phyloP scores from a whole-genome alignment of 53 echinoderm and acorn worm species.

The Paelopatides confundens region DNA sequence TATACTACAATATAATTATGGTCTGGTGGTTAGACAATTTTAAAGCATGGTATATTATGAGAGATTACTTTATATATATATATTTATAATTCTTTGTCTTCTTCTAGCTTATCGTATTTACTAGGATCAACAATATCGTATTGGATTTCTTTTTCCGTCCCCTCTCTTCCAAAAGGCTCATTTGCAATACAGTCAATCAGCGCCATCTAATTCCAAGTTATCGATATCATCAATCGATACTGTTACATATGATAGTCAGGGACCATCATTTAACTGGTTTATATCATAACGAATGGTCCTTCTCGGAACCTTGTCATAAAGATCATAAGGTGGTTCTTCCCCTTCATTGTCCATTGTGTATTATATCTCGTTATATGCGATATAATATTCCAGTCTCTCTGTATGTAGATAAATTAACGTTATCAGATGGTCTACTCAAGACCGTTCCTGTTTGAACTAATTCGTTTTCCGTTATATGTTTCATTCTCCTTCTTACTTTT shows the following conservation, averaged over 20 bases:
- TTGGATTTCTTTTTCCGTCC: not conserved
- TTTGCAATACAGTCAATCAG: not conserved
- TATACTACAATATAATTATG: too few relatives aligned
- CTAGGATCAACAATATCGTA: not conserved
- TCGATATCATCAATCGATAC: not conserved
- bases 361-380: not conserved
- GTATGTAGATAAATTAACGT: too few relatives aligned
- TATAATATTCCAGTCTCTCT: not conserved
- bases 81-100: too few relatives aligned
- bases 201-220: not conserved
- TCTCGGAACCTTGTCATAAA: not conserved
- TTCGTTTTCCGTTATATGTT: too few relatives aligned
- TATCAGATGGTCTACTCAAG: too few relatives aligned
- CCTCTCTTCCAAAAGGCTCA: not conserved
- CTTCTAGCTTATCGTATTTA: not conserved
- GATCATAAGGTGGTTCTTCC: not conserved
- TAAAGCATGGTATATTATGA: too few relatives aligned
- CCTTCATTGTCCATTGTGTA: not conserved
- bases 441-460: too few relatives aligned
- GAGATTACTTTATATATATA: too few relatives aligned
- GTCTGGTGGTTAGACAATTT: too few relatives aligned
- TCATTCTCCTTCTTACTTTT: not conserved
- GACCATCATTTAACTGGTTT: not conserved
- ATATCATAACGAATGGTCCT: not conserved
- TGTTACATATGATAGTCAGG: not conserved